Evolutionary conservation across 1,140 invertebrate species (phyloP).

Genomic region (Drosophila albomicans): DNA sequence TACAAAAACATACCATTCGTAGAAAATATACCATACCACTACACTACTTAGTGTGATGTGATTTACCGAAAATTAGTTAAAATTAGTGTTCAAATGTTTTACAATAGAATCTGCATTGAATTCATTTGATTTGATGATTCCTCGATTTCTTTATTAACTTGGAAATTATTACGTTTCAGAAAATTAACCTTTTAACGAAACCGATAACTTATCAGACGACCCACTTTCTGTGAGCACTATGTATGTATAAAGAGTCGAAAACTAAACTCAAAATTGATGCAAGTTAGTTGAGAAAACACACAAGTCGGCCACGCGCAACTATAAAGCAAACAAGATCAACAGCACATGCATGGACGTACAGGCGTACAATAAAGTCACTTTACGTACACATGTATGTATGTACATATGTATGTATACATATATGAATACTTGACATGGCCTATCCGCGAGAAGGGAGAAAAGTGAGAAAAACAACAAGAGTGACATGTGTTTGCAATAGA

Average conservation of each 20-base stretch:
- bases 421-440: slow-evolving; percentile 50
- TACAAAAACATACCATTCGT: too few species aligned
- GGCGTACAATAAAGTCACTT: slow-evolving; percentile 49
- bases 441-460: slow-evolving; percentile 24
- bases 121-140: too few species aligned
- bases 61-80: too few species aligned
- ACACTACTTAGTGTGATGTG: too few species aligned
- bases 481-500: slow-evolving; percentile 77
- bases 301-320: slow-evolving; percentile 65
- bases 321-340: slow-evolving; percentile 64
- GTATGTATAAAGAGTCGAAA: slow-evolving; percentile 43
- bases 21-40: too few species aligned
- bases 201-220: too few species aligned
- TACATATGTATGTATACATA: not conserved
- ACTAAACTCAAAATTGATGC: slow-evolving; percentile 48
- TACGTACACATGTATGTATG: not conserved
- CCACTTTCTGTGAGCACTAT: slow-evolving; percentile 27
- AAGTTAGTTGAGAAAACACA: slow-evolving; percentile 62
- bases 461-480: not conserved
- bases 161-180: too few species aligned
- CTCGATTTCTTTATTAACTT: too few species aligned
- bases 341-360: slow-evolving; percentile 14
- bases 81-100: too few species aligned
- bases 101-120: too few species aligned
- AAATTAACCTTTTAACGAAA: too few species aligned